Evolutionary conservation across 2,888 invertebrate species (phyloP).

Genomic region (Campoplex nolae): DNA sequence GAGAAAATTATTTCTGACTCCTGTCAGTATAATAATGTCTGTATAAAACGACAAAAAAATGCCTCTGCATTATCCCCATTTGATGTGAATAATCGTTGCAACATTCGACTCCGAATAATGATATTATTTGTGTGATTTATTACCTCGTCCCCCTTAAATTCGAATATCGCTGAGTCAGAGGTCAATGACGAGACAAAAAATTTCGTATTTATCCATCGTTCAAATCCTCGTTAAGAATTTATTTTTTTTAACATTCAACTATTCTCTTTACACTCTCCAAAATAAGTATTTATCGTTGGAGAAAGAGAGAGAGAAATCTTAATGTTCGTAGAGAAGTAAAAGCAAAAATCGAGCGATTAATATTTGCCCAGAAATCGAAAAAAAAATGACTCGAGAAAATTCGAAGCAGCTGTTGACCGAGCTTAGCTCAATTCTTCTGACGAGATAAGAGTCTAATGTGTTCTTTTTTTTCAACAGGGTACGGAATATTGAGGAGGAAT

Average conservation of each 20-base stretch:
- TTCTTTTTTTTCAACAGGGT: constrained; percentile 12
- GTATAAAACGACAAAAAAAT: background rate
- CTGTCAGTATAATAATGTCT: background rate
- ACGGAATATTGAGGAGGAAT: background rate
- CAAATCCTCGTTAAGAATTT: background rate
- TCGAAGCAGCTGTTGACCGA: constrained; percentile 10
- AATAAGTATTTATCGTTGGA: background rate
- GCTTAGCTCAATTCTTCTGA: background rate
- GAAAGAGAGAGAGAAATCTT: background rate
- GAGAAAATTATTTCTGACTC: too few species aligned
- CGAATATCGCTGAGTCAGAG: background rate
- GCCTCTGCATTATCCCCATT: background rate
- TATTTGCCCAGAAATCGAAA: background rate
- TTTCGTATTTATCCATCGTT: background rate
- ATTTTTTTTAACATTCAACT: background rate
- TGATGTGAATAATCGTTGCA: background rate
- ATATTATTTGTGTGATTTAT: background rate
- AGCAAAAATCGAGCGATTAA: background rate
- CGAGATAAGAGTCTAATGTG: constrained; percentile 29
- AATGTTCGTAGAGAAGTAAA: background rate
- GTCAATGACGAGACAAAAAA: background rate
- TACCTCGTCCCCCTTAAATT: background rate
- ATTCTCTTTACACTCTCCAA: background rate
- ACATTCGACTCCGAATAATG: background rate
- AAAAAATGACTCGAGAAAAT: background rate